Evolutionary conservation across 2,888 invertebrate genomes (phyloP), one percentile per base, ranked within the genome.

Genomic region (Caenorhabditis macrosperma): DNA sequence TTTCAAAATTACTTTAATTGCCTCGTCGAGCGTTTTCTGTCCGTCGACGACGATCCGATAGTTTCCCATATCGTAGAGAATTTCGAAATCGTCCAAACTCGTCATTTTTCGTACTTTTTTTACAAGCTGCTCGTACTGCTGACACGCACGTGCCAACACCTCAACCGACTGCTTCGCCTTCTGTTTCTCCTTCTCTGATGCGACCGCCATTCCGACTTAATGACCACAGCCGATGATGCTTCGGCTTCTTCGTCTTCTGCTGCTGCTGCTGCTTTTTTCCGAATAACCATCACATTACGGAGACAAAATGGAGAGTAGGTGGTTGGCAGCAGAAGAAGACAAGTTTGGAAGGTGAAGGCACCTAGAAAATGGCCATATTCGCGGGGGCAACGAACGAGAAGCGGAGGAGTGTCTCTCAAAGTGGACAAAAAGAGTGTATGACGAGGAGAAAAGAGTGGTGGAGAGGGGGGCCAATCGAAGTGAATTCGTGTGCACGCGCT

Each of bases 1-100:
- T 30, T 17, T 26, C 15, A 68, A 76, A 68, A 59, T 69, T 71
- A 78, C 78, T 68, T 78, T 67, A 66, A 72, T 68, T 59, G 74
- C 79, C 35, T 74, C 64, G 33, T 79, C 79, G 17, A 79, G 66
- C 24, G 50, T 60, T 41, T 55, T 44, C 67, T 78, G 78, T 48
- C 67, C 54, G 55, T 78, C 78, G 17, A 78, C 61, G 57, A 78
- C 64, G 55, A 72, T 67, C 61, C 72, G 66, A 67, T 78, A 78
- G 38, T 67, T 66, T 33, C 72, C 78, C 61, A 78, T 67, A 50
- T 78, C 50, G 64, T 78, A 78, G 20, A 72, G 30, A 61, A 78
- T 78, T 38, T 57, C 61, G 54, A 61, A 72, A 10, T 54, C 30
- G 6, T 72, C 61, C 26, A 61, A 7, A 33, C 41, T 30, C 7